Conservation (phyloP, 1,140 invertebrate species). For the Solenopsis invicta region DNA sequence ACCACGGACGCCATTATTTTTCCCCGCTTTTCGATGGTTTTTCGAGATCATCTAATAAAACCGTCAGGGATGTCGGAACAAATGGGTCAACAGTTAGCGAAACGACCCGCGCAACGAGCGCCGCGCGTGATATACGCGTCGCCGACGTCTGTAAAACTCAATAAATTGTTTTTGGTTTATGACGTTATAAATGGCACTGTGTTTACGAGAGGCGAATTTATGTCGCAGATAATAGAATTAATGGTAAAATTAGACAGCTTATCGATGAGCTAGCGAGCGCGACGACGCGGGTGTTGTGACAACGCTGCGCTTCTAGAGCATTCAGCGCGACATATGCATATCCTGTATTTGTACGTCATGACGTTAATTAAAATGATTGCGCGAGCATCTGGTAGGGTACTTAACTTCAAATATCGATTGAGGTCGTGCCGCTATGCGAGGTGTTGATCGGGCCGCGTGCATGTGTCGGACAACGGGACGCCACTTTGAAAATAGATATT, state of each 20-base stretch:
- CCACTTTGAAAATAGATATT: slow-evolving; percentile 58
- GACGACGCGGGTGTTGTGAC: slow-evolving; percentile 12
- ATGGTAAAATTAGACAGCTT: slow-evolving; percentile 80
- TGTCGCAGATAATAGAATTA: slow-evolving; percentile 78
- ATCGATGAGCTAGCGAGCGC: slow-evolving; percentile 69
- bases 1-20: slow-evolving; percentile 1
- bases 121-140: slow-evolving; percentile 71
- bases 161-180: slow-evolving; percentile 77
- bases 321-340: slow-evolving; percentile 26
- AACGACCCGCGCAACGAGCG: slow-evolving; percentile 60
- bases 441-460: slow-evolving; percentile 30
- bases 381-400: slow-evolving; percentile 57
- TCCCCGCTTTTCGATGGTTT: slow-evolving; percentile 11
- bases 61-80: slow-evolving; percentile 39
- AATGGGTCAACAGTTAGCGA: slow-evolving; percentile 69
- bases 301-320: slow-evolving; percentile 33
- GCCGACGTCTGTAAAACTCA: slow-evolving; percentile 72
- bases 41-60: slow-evolving; percentile 45
- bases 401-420: slow-evolving; percentile 65
- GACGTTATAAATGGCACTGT: slow-evolving; percentile 75
- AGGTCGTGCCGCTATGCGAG: slow-evolving; percentile 41
- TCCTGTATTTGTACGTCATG: slow-evolving; percentile 40
- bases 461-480: slow-evolving; percentile 27
- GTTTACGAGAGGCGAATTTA: slow-evolving; percentile 74
- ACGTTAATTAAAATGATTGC: slow-evolving; percentile 69